Evolutionary conservation across 2,888 invertebrate species (phyloP), one percentile per base, ranked within the genome.

Genomic region (Bombylius major): DNA sequence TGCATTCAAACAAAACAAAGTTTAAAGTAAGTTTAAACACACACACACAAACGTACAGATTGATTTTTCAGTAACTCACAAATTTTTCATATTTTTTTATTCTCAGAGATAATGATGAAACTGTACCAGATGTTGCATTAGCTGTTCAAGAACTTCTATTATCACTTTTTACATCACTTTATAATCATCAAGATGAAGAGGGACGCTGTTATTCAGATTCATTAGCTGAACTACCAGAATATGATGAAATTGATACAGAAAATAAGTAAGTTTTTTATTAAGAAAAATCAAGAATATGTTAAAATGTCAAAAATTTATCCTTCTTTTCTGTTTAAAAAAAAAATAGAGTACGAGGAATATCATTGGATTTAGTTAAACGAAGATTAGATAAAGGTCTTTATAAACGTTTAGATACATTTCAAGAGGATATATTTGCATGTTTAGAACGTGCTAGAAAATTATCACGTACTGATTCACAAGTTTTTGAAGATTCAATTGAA

Each of bases 151-250:
- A 97, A 66, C 76, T 99, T 56, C 79, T 98, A 47, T 81, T 91
- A 9, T 91, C 87, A 47, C 79, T 99, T 46, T 97, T 98, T 70
- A 94, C 94, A 13, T 86, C 88, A 1, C 85, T 96, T 5, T 96
- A 96, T 72, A 97, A 95, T 70, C 93, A 96, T 71, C 93, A 95
- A 75, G 97, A 98, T 70, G 91, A 92, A 65, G 95, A 97, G 72
- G 97, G 97, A 50, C 82, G 97, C 57, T 97, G 96, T 69, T 96
- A 89, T 73, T 92, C 94, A 2, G 97, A 98, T 77, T 94, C 95
- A 4, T 86, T 98, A 82, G 87, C 90, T 0, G 98, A 98, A 69
- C 73, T 96, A 33, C 88, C 92, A 0, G 94, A 95, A 66, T 88
- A 89, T 69, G 92, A 92, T 69, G 87, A 87, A 47, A 64, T 82